Evolutionary conservation across 2,113 vertebrate species (phyloP).

Genomic region (Nasalis larvatus): DNA sequence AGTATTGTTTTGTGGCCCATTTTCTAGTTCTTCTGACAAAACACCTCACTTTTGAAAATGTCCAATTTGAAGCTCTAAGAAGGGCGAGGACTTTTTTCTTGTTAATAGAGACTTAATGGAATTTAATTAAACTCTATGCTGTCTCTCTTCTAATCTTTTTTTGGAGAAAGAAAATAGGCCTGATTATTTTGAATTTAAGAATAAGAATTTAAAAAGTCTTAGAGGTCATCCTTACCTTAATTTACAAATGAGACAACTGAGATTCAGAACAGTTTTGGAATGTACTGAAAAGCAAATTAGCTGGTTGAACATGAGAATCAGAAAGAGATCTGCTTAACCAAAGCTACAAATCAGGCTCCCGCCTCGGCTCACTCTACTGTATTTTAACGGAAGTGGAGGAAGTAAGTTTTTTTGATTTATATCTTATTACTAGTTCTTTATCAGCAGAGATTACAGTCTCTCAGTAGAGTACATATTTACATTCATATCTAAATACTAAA

Average conservation of each 20-base stretch:
- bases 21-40: not conserved
- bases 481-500: conserved; percentile 44
- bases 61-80: not conserved
- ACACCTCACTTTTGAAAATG: not conserved
- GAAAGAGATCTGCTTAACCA: not conserved
- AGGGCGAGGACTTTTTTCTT: not conserved
- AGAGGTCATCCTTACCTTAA: not conserved
- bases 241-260: not conserved
- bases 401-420: not conserved
- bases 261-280: not conserved
- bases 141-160: not conserved
- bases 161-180: not conserved
- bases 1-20: not conserved
- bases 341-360: not conserved
- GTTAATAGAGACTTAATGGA: not conserved
- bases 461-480: not conserved
- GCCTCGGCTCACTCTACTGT: not conserved
- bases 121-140: conserved; percentile 39
- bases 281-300: not conserved
- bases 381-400: not conserved
- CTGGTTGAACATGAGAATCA: not conserved
- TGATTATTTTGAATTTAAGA: conserved; percentile 16
- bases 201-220: not conserved
- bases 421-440: not conserved
- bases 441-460: not conserved